Percentiles rank a stretch among this genome's conserved stretches.
Conservation (phyloP, 1,140 invertebrate genomes). For the Drosophila lacertosa region DNA sequence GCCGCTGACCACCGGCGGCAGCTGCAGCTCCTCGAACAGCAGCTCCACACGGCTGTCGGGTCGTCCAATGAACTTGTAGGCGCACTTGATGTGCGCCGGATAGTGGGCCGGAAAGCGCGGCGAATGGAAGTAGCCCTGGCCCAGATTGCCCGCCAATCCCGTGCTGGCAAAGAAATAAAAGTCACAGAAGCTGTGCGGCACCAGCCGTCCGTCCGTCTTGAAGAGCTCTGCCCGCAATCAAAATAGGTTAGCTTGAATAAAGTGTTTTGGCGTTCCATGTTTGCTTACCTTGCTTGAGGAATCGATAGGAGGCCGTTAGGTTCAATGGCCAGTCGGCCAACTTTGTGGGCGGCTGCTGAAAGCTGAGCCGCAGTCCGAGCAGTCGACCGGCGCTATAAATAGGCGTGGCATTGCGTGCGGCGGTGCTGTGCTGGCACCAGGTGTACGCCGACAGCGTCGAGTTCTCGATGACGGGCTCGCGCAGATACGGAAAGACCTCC, state of each 20-base stretch:
- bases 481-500: slow-evolving; percentile 82
- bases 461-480: slow-evolving; percentile 81
- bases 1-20: slow-evolving; percentile 57
- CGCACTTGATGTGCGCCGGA: slow-evolving; percentile 80
- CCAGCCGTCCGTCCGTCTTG: slow-evolving; percentile 72
- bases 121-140: slow-evolving; percentile 81
- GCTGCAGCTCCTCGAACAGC: slow-evolving; percentile 74
- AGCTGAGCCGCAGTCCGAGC: slow-evolving; percentile 70
- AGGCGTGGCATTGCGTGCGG: slow-evolving; percentile 62
- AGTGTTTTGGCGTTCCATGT: background rate
- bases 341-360: slow-evolving; percentile 57
- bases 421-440: slow-evolving; percentile 71
- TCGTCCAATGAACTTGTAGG: slow-evolving; percentile 82
- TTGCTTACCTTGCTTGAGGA: slow-evolving; percentile 73
- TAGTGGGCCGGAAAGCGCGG: slow-evolving; percentile 82
- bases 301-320: slow-evolving; percentile 74
- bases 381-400: slow-evolving; percentile 78
- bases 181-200: slow-evolving; percentile 78
- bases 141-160: slow-evolving; percentile 42
- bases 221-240: slow-evolving; percentile 58
- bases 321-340: slow-evolving; percentile 58
- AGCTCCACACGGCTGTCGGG: slow-evolving; percentile 79
- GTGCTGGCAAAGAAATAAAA: slow-evolving; percentile 81
- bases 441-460: slow-evolving; percentile 70
- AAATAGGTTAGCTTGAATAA: background rate